Conservation (phyloP, 2,113 vertebrate species). For the Zeus faber region DNA sequence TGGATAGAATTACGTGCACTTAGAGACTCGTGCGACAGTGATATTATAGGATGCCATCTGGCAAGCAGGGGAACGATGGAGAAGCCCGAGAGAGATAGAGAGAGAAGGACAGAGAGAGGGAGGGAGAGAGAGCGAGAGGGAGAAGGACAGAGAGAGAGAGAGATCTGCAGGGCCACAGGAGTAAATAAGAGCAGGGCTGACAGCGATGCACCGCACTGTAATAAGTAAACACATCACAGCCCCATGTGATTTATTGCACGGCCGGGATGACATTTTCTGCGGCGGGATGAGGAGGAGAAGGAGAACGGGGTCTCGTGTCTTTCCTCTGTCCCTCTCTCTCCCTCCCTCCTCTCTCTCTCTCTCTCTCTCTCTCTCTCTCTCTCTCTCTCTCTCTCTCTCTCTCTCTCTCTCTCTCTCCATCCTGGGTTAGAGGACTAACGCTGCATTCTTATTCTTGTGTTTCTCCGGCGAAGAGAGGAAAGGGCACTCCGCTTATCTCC, state of each 20-base stretch:
- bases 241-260: slow-evolving; percentile 72
- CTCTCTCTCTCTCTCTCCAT: slow-evolving; percentile 26
- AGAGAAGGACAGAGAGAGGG: neutral
- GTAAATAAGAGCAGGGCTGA: slow-evolving; percentile 61
- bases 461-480: slow-evolving; percentile 48
- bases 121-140: neutral
- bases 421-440: slow-evolving; percentile 47
- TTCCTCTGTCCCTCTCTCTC: slow-evolving; percentile 14
- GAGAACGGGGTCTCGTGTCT: slow-evolving; percentile 13
- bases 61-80: neutral
- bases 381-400: no score
- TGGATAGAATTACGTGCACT: no score
- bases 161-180: slow-evolving; percentile 34
- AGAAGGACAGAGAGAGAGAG: slow-evolving; percentile 12
- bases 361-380: no score
- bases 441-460: slow-evolving; percentile 58
- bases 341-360: slow-evolving; percentile 34
- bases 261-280: slow-evolving; percentile 70
- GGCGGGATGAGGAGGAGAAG: slow-evolving; percentile 38
- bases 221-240: slow-evolving; percentile 75
- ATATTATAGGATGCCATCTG: slow-evolving; percentile 1
- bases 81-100: neutral
- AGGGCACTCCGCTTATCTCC: slow-evolving; percentile 62
- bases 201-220: slow-evolving; percentile 64
- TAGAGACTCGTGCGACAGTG: neutral